Conservation (phyloP, 1,140 invertebrate genomes). For the Drosophila ambigua region DNA sequence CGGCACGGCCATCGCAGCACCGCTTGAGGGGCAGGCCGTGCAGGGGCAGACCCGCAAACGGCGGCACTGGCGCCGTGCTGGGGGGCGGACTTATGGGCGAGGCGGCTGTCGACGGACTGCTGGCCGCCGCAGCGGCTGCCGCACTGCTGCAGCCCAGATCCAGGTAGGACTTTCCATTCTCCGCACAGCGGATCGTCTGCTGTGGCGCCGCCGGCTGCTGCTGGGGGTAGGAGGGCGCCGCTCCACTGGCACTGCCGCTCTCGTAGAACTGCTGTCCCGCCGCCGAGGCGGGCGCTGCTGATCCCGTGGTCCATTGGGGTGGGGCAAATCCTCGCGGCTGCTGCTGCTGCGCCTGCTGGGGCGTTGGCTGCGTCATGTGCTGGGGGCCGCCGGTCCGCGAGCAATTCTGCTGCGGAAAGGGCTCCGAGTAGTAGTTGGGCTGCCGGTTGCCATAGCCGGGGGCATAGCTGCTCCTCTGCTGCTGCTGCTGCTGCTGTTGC, state of each 20-base stretch:
- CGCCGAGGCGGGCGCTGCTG: conserved; percentile 45
- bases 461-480: conserved; percentile 52
- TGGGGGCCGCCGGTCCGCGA: conserved; percentile 78
- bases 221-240: conserved; percentile 24
- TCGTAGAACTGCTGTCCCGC: conserved; percentile 57
- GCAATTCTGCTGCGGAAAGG: conserved; percentile 83
- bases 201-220: conserved; percentile 84
- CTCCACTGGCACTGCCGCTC: conserved; percentile 21
- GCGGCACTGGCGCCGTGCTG: conserved; percentile 21
- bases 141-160: conserved; percentile 90
- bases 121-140: conserved; percentile 4
- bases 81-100: conserved; percentile 41
- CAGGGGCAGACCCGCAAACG: conserved; percentile 41
- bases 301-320: conserved; percentile 66
- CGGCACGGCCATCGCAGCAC: conserved; percentile 90
- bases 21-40: conserved; percentile 85
- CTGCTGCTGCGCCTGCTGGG: conserved; percentile 13
- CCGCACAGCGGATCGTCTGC: conserved; percentile 93
- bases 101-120: conserved; percentile 79
- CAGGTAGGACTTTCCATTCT: conserved; percentile 95
- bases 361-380: conserved; percentile 55
- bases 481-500: conserved; percentile 37
- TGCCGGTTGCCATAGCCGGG: conserved; percentile 70
- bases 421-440: conserved; percentile 83
- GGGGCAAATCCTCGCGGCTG: conserved; percentile 64